phyloP scores from a whole-genome alignment of 2,888 invertebrate genomes.

The Sinohyriopsis cumingii region DNA sequence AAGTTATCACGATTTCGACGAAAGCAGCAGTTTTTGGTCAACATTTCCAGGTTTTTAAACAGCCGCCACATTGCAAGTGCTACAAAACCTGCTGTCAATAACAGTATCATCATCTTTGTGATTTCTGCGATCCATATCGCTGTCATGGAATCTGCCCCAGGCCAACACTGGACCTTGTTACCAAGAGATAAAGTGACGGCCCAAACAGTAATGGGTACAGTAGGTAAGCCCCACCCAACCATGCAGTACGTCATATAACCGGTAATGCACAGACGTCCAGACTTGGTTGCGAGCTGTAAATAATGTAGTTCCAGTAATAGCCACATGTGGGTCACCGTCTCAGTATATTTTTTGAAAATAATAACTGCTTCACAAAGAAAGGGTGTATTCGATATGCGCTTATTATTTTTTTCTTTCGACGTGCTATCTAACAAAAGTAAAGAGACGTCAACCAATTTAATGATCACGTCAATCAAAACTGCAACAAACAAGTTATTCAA shows the following conservation, averaged over 20 bases:
- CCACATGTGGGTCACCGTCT: constrained; percentile 24
- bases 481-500: constrained; percentile 23
- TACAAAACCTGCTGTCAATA: constrained; percentile 6
- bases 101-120: constrained; percentile 19
- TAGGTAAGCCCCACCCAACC: constrained; percentile 35
- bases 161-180: constrained; percentile 33
- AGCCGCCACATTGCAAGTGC: constrained; percentile 9
- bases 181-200: constrained; percentile 25
- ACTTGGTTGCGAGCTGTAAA: constrained; percentile 14
- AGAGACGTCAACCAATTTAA: constrained; percentile 15
- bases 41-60: constrained; percentile 4
- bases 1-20: constrained; percentile 16
- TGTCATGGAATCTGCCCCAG: constrained; percentile 16
- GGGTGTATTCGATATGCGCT: constrained; percentile 5
- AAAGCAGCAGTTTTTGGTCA: constrained; percentile 9
- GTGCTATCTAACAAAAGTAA: constrained; percentile 7
- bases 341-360: constrained; percentile 16
- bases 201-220: constrained; percentile 32
- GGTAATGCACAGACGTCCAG: constrained; percentile 20
- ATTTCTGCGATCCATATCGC: constrained; percentile 30
- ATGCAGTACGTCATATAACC: constrained; percentile 24
- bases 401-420: background rate
- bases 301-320: constrained; percentile 23
- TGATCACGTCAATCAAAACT: constrained; percentile 18
- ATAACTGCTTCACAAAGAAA: constrained; percentile 26